Conservation (phyloP, 1,140 invertebrate genomes). For the Panulirus ornatus region DNA sequence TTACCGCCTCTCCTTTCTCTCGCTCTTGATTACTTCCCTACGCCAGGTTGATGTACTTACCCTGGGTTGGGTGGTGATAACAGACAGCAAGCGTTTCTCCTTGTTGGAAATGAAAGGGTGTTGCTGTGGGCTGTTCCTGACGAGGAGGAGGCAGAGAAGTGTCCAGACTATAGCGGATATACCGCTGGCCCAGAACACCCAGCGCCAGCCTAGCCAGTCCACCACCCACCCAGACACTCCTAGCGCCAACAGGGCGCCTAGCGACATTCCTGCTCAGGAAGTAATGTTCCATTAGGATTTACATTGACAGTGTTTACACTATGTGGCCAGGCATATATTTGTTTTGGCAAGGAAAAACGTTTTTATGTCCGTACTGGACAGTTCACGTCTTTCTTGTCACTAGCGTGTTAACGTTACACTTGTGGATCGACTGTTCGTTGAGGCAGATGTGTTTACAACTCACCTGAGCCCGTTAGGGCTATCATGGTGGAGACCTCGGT, state of each 20-base stretch:
- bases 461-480: constrained; percentile 1
- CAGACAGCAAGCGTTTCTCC: background rate
- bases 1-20: background rate
- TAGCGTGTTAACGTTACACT: too few species aligned
- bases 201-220: constrained; percentile 33
- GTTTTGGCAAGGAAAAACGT: too few species aligned
- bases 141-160: constrained; percentile 35
- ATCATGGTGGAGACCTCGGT: constrained; percentile 35
- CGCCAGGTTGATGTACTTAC: background rate
- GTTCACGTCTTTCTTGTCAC: too few species aligned
- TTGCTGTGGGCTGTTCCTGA: constrained; percentile 8
- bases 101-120: constrained; percentile 15
- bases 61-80: constrained; percentile 16
- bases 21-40: background rate
- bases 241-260: constrained; percentile 7
- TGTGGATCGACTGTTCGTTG: too few species aligned
- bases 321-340: too few species aligned
- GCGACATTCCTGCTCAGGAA: background rate
- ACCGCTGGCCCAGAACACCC: constrained; percentile 46
- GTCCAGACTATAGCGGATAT: constrained; percentile 16
- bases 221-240: constrained; percentile 31
- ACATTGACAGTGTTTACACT: too few species aligned
- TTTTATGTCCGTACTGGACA: too few species aligned
- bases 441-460: too few species aligned
- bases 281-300: too few species aligned